A percentile compares a stretch with the other conserved stretches of the same genome.
Evolutionary conservation across 2,888 invertebrate genomes (phyloP).

Genomic region (Pseudococcus jackbeardsleyi): DNA sequence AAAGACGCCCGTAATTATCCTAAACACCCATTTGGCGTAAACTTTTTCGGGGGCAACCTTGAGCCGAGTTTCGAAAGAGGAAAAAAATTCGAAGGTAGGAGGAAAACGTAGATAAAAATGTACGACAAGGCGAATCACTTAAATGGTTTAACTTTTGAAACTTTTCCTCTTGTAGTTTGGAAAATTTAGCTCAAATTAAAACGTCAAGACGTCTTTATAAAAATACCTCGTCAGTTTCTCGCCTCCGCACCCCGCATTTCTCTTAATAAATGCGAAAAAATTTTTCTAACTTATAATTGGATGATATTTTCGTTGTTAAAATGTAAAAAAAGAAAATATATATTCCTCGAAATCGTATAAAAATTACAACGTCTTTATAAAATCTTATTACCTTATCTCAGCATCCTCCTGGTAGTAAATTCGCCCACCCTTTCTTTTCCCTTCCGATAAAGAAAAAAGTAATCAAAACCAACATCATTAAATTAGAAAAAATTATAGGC

Average conservation of each 20-base stretch:
- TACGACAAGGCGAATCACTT: constrained; percentile 38
- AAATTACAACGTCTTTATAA: neutral
- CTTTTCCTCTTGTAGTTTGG: constrained; percentile 33
- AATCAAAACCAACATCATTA: neutral
- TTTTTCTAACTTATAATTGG: constrained; percentile 23
- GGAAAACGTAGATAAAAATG: neutral
- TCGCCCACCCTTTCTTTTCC: neutral
- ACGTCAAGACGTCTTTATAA: constrained; percentile 25
- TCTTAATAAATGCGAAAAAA: constrained; percentile 18
- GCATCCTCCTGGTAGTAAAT: neutral
- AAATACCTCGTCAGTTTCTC: neutral
- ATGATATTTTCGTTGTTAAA: neutral
- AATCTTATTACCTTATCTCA: neutral
- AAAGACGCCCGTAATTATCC: constrained; percentile 38
- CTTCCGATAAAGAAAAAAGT: neutral
- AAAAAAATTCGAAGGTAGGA: neutral
- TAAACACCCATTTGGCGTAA: constrained; percentile 5
- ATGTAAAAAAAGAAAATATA: neutral
- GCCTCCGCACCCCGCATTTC: neutral
- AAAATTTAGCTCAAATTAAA: constrained; percentile 37
- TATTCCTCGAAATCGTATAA: neutral
- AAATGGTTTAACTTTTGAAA: constrained; percentile 34
- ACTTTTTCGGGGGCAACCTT: constrained; percentile 1
- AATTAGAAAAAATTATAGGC: neutral
- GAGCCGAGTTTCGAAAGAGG: neutral